Conservation (phyloP, 2,797 vertebrate genomes). For the Diplodus puntazzo region DNA sequence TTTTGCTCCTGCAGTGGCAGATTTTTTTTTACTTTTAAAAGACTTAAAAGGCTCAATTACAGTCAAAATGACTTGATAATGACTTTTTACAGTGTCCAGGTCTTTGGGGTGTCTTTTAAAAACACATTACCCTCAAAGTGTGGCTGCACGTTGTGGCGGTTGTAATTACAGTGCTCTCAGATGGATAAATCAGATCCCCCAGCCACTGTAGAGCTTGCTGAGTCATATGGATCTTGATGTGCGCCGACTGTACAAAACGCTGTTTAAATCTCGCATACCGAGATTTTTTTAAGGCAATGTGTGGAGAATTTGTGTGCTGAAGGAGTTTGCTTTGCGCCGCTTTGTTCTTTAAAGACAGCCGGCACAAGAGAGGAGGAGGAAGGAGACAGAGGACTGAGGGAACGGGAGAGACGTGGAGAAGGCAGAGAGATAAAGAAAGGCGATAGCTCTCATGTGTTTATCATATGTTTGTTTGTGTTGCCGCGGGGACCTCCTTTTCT, state of each 20-base stretch:
- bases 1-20: not conserved
- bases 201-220: conserved; percentile 50
- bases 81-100: not conserved
- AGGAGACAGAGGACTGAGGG: conserved; percentile 52
- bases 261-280: conserved; percentile 43
- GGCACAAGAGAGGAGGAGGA: conserved; percentile 49
- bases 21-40: not conserved
- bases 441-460: conserved; percentile 75
- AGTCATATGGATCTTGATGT: conserved; percentile 70
- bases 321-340: conserved; percentile 56
- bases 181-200: conserved; percentile 31
- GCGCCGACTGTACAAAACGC: conserved; percentile 55
- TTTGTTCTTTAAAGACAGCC: conserved; percentile 75
- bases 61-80: not conserved
- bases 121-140: not conserved
- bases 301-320: conserved; percentile 51
- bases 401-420: conserved; percentile 42
- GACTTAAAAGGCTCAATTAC: not conserved
- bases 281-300: conserved; percentile 36
- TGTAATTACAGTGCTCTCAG: conserved; percentile 20
- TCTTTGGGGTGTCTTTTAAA: conserved; percentile 10
- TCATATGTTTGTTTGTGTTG: conserved; percentile 80
- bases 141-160: not conserved
- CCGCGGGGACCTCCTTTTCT: conserved; percentile 67
- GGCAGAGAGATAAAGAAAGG: conserved; percentile 58